Percentiles rank a stretch among this genome's conserved stretches.
phyloP scores from a whole-genome alignment of 2,888 invertebrate species.

The Latheticus oryzae region DNA sequence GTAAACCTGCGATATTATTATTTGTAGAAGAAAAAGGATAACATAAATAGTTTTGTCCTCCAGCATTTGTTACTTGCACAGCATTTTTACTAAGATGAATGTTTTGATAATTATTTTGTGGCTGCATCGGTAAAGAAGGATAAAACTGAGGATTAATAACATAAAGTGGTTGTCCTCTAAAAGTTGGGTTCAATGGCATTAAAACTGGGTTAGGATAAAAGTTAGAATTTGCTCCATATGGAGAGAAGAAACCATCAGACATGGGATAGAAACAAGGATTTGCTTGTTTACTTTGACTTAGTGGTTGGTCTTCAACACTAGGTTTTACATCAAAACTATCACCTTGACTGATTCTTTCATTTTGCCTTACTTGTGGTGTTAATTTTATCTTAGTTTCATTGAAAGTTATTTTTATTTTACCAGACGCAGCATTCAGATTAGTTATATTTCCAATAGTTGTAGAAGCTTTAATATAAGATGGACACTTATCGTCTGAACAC shows the following conservation, averaged over 20 bases:
- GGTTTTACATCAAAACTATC: constrained; percentile 32
- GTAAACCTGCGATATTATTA: constrained; percentile 52
- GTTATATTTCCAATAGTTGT: constrained; percentile 31
- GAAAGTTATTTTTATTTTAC: constrained; percentile 21
- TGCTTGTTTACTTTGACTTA: constrained; percentile 50
- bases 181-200: constrained; percentile 4
- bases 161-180: constrained; percentile 26
- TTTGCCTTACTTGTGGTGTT: constrained; percentile 3
- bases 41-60: constrained; percentile 61
- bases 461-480: constrained; percentile 15
- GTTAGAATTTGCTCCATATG: constrained; percentile 43
- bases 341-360: constrained; percentile 21
- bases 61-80: constrained; percentile 53
- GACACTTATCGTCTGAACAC: constrained; percentile 22
- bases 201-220: constrained; percentile 41
- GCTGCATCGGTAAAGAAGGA: constrained; percentile 7
- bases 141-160: constrained; percentile 25
- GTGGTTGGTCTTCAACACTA: constrained; percentile 39
- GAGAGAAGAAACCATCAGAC: constrained; percentile 51
- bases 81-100: constrained; percentile 24
- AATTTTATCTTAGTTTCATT: constrained; percentile 21
- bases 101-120: constrained; percentile 3
- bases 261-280: constrained; percentile 54
- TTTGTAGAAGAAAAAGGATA: constrained; percentile 56
- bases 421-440: constrained; percentile 7